Evolutionary conservation across 2,888 invertebrate genomes (phyloP).

Genomic region (Scaptomyza flava): DNA sequence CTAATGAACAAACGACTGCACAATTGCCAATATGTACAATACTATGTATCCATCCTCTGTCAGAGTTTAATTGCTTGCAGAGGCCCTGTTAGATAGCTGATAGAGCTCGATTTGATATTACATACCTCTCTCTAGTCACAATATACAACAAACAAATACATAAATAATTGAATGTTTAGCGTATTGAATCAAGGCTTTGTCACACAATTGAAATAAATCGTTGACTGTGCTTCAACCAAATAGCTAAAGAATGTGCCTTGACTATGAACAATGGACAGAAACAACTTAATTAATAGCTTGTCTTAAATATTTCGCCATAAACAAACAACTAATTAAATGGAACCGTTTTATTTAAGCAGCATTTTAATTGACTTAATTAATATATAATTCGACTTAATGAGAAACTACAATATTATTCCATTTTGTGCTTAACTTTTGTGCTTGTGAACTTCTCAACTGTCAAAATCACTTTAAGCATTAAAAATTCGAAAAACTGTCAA

Average conservation of each 20-base stretch:
- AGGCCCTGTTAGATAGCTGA: slow-evolving; percentile 5
- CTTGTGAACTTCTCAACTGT: background rate
- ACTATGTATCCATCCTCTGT: slow-evolving; percentile 26
- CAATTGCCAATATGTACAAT: slow-evolving; percentile 64
- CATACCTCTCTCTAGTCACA: slow-evolving; percentile 16
- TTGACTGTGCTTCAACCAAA: slow-evolving; percentile 1
- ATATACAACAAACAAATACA: slow-evolving; percentile 1
- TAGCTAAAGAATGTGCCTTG: background rate
- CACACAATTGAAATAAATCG: slow-evolving; percentile 17
- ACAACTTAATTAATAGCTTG: too few relatives aligned
- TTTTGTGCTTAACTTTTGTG: background rate
- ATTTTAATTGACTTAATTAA: background rate
- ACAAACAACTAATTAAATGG: background rate
- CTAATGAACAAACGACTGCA: slow-evolving; percentile 78
- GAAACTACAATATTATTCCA: background rate
- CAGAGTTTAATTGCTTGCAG: slow-evolving; percentile 57
- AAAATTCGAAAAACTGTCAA: slow-evolving; percentile 11
- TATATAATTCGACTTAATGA: background rate
- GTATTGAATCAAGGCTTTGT: slow-evolving; percentile 38
- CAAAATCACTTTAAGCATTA: slow-evolving; percentile 11
- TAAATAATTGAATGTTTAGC: slow-evolving; percentile 63
- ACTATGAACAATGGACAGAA: background rate
- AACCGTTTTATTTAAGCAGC: background rate
- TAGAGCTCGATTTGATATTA: slow-evolving; percentile 14
- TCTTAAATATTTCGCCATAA: too few relatives aligned